phyloP scores from a whole-genome alignment of 64 coral and sea anemone genomes.

The Pocillopora verrucosa region DNA sequence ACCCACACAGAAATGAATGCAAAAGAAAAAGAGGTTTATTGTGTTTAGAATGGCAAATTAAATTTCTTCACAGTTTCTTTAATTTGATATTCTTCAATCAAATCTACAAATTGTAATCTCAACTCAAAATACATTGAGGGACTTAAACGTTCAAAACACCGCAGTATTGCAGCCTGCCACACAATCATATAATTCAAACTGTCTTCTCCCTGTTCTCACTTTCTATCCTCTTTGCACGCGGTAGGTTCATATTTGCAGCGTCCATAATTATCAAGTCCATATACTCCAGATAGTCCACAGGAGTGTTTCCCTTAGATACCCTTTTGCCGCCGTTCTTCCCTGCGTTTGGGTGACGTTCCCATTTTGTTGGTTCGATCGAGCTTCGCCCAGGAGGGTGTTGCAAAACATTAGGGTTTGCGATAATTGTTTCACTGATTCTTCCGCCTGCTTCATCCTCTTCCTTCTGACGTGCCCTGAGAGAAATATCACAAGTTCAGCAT shows the following conservation, averaged over 20 bases:
- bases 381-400: not conserved
- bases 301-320: not conserved
- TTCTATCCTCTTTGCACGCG: not conserved
- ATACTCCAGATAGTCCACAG: not conserved
- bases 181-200: not conserved
- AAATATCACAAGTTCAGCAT: not conserved
- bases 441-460: not conserved
- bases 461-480: not conserved
- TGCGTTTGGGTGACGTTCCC: not conserved
- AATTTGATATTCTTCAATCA: too few species aligned
- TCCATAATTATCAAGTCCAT: slow-evolving; percentile 31
- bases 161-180: too few species aligned
- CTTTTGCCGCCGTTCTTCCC: not conserved
- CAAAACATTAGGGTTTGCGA: not conserved
- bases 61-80: too few species aligned
- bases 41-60: too few species aligned
- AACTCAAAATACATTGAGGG: too few species aligned
- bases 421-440: not conserved
- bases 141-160: too few species aligned
- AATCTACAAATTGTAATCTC: too few species aligned
- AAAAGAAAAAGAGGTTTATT: too few species aligned
- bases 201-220: not conserved
- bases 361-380: not conserved
- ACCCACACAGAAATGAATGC: too few species aligned
- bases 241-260: not conserved